Evolutionary conservation across 2,888 invertebrate species (phyloP).

Genomic region (Xylota sylvarum): DNA sequence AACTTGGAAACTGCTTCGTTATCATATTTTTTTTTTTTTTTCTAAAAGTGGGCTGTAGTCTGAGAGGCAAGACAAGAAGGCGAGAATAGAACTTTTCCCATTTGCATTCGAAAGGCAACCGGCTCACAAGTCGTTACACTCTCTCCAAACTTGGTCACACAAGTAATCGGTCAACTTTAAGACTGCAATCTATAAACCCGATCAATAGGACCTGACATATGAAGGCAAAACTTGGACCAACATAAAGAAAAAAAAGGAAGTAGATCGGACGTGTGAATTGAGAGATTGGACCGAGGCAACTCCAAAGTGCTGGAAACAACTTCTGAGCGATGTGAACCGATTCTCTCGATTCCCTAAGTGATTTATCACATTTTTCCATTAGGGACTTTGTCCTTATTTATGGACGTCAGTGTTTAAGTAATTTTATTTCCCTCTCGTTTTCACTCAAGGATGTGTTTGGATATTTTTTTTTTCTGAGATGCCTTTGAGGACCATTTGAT

Average conservation of each 20-base stretch:
- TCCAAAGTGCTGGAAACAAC: constrained; percentile 44
- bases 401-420: constrained; percentile 73
- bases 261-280: constrained; percentile 46
- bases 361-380: constrained; percentile 77
- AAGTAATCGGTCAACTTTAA: constrained; percentile 71
- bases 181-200: constrained; percentile 53
- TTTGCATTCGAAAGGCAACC: constrained; percentile 56
- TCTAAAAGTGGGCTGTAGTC: constrained; percentile 27
- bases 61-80: constrained; percentile 2
- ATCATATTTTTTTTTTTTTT: constrained; percentile 45
- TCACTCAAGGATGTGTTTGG: constrained; percentile 39
- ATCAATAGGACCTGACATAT: constrained; percentile 52
- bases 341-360: constrained; percentile 71
- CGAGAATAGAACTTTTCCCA: constrained; percentile 56
- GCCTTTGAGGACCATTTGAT: constrained; percentile 55
- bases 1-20: constrained; percentile 64
- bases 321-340: constrained; percentile 66
- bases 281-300: constrained; percentile 23
- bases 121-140: constrained; percentile 71
- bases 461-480: constrained; percentile 18
- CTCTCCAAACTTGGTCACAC: constrained; percentile 64
- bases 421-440: constrained; percentile 67
- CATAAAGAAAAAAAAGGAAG: constrained; percentile 7
- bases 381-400: constrained; percentile 75
- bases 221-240: constrained; percentile 24